phyloP scores from a whole-genome alignment of 2,113 vertebrate genomes.

The Cyprinodon variegatus region DNA sequence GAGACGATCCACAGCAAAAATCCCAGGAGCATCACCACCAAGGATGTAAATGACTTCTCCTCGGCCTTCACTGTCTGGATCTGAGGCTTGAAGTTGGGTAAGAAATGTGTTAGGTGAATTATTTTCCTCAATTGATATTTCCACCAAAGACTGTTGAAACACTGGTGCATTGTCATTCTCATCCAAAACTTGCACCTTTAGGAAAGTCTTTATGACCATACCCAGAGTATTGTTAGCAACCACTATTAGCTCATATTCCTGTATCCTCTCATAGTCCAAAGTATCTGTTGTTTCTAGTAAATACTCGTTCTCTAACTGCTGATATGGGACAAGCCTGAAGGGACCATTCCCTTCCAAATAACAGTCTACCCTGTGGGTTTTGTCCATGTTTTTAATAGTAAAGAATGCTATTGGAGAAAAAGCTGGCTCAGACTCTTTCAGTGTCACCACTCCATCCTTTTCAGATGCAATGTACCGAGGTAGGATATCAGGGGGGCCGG shows the following conservation, averaged over 20 bases:
- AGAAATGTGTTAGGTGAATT: constrained; percentile 90
- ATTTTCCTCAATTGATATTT: constrained; percentile 94
- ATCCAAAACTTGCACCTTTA: constrained; percentile 90
- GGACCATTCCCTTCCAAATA: constrained; percentile 89
- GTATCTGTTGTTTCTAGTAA: constrained; percentile 90
- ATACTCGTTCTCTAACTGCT: constrained; percentile 89
- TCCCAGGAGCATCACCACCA: constrained; percentile 88
- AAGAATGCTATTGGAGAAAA: constrained; percentile 95
- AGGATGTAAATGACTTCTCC: constrained; percentile 90
- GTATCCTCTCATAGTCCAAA: constrained; percentile 90
- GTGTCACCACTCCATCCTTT: constrained; percentile 86
- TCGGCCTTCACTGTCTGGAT: constrained; percentile 88
- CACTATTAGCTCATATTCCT: constrained; percentile 87
- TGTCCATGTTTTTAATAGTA: constrained; percentile 88
- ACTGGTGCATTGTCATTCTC: constrained; percentile 95
- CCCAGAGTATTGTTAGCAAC: constrained; percentile 84
- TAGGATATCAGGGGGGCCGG: constrained; percentile 86
- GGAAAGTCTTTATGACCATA: constrained; percentile 81
- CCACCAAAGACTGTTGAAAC: constrained; percentile 88
- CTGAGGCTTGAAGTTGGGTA: constrained; percentile 88
- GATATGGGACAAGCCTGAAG: constrained; percentile 89
- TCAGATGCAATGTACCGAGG: constrained; percentile 93
- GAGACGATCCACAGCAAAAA: constrained; percentile 86
- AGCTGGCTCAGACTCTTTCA: constrained; percentile 91
- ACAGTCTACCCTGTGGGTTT: constrained; percentile 85